phyloP scores from a whole-genome alignment of 2,888 invertebrate species.

The Rotaria sp. region DNA sequence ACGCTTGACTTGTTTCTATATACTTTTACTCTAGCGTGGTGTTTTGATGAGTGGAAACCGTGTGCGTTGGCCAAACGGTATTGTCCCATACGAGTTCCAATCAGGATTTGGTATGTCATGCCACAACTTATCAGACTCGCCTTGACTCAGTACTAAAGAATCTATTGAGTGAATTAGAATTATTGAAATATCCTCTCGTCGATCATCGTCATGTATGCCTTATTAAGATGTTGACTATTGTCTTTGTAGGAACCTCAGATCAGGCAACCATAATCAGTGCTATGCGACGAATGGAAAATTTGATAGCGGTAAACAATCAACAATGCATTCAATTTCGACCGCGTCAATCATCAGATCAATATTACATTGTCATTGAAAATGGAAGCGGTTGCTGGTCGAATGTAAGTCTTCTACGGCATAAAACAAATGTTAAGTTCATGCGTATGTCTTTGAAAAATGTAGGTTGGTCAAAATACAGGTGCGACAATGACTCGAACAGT shows the following conservation, averaged over 20 bases:
- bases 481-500: conserved; percentile 65
- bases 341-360: conserved; percentile 57
- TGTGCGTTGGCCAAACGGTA: conserved; percentile 45
- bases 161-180: too few species aligned
- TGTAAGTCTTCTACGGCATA: not conserved
- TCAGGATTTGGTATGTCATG: conserved; percentile 36
- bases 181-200: too few species aligned
- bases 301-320: conserved; percentile 55
- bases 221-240: too few species aligned
- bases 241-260: not conserved
- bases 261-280: conserved; percentile 44
- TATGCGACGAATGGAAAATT: conserved; percentile 46
- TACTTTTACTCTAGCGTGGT: too few species aligned
- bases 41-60: too few species aligned
- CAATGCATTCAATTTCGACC: conserved; percentile 65
- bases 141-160: too few species aligned
- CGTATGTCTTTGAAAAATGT: too few species aligned
- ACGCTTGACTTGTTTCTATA: too few species aligned
- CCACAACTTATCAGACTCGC: too few species aligned
- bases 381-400: conserved; percentile 35
- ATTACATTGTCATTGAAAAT: conserved; percentile 43
- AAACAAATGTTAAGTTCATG: too few species aligned
- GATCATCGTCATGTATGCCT: too few species aligned
- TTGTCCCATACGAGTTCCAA: conserved; percentile 46
- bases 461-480: too few species aligned